phyloP scores from a whole-genome alignment of 53 echinoderm and acorn worm species.

The Henricia sp. region DNA sequence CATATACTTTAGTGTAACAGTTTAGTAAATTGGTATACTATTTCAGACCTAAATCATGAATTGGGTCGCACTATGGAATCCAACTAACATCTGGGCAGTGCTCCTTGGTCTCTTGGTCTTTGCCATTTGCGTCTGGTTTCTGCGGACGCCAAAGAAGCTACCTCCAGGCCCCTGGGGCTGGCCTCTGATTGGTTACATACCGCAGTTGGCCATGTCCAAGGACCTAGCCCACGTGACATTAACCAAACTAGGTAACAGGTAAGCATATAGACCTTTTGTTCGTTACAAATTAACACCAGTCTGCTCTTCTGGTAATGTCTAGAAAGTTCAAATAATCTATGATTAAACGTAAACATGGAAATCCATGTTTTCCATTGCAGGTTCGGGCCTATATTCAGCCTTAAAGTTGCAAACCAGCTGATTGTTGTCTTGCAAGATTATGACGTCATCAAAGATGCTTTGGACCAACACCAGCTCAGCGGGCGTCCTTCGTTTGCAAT shows the following conservation, averaged over 20 bases:
- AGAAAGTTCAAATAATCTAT: neutral
- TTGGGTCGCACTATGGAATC: neutral
- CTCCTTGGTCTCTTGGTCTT: constrained; percentile 19
- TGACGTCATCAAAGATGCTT: constrained; percentile 55
- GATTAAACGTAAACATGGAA: neutral
- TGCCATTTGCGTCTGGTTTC: neutral
- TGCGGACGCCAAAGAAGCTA: constrained; percentile 14
- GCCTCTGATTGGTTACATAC: constrained; percentile 57
- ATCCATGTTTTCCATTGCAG: neutral
- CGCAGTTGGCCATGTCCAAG: constrained; percentile 43
- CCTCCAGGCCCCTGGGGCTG: constrained; percentile 64
- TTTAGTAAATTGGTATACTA: no score
- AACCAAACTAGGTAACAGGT: constrained; percentile 13
- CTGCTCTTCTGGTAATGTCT: no score
- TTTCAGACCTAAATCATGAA: constrained; percentile 23
- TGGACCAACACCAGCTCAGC: constrained; percentile 35
- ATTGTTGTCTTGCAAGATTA: constrained; percentile 59
- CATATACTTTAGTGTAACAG: no score
- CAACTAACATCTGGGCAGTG: constrained; percentile 10
- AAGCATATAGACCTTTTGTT: neutral
- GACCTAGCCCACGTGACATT: constrained; percentile 21
- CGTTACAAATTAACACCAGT: neutral
- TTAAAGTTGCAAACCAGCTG: constrained; percentile 32
- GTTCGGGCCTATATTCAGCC: constrained; percentile 42
- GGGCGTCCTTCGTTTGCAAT: constrained; percentile 34